These are phyloP conservation scores for Mobula hypostoma DNA, from an alignment of 2,113 vertebrate genomes.

Conservation along the genomic window DNA sequence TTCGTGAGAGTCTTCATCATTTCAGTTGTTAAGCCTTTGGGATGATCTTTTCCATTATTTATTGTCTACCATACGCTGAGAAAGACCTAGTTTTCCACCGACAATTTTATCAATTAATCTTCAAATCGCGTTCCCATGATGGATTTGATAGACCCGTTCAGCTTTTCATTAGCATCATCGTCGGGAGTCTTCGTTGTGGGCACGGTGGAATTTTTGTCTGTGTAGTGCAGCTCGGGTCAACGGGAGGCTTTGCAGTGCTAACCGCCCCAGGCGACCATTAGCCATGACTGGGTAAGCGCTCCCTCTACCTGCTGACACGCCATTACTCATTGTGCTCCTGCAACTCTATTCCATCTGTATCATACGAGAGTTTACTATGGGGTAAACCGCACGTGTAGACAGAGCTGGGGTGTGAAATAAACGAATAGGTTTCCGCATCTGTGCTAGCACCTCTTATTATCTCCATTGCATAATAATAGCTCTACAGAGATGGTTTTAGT, in stretches of 20 bases:
- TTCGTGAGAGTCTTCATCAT: background rate
- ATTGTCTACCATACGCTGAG: background rate
- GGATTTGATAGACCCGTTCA: background rate
- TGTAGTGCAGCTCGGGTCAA: background rate
- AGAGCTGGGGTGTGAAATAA: background rate
- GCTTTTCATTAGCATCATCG: background rate
- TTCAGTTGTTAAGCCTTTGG: background rate
- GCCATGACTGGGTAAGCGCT: slow-evolving; percentile 46
- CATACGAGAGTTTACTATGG: background rate
- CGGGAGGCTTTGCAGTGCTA: slow-evolving; percentile 44
- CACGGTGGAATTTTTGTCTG: background rate
- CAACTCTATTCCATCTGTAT: slow-evolving; percentile 37
- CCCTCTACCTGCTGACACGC: slow-evolving; percentile 41
- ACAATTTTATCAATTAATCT: background rate
- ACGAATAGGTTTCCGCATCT: background rate
- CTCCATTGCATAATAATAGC: background rate
- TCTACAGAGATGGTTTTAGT: background rate
- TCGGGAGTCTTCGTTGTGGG: background rate
- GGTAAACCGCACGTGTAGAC: background rate
- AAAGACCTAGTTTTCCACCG: background rate
- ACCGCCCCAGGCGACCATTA: slow-evolving; percentile 47
- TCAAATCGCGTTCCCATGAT: background rate
- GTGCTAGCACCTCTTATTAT: background rate
- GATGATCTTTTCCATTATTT: background rate
- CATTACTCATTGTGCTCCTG: slow-evolving; percentile 41